phyloP scores from a whole-genome alignment of 2,797 vertebrate species.

The Chiroxiphia lanceolata region DNA sequence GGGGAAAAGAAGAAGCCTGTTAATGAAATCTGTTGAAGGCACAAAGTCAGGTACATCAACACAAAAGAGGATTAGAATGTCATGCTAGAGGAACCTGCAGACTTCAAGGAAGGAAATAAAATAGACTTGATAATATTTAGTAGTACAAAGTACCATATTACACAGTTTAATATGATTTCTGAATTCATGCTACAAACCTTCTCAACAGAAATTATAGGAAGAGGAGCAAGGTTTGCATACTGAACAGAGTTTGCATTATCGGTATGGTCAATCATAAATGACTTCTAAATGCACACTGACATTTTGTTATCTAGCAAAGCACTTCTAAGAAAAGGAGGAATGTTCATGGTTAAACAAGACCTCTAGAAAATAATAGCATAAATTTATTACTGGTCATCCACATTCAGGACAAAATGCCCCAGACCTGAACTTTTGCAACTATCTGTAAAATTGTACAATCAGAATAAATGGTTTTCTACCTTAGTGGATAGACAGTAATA shows the following conservation, averaged over 20 bases:
- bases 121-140: not conserved
- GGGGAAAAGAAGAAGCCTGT: not conserved
- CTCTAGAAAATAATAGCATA: not conserved
- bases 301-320: not conserved
- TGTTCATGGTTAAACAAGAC: not conserved
- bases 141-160: not conserved
- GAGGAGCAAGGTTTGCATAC: not conserved
- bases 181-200: not conserved
- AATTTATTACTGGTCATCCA: not conserved
- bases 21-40: not conserved
- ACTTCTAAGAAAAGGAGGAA: not conserved
- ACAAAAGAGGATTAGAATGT: not conserved
- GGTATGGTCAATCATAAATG: not conserved
- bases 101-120: not conserved
- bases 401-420: not conserved
- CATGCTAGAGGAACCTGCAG: not conserved
- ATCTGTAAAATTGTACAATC: not conserved
- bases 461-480: not conserved
- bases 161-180: not conserved
- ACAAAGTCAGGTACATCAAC: not conserved
- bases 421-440: not conserved
- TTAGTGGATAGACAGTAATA: not conserved
- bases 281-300: not conserved
- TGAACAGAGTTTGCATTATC: not conserved
- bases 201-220: not conserved